phyloP scores from a whole-genome alignment of 1,140 invertebrate genomes.

The Cherax quadricarinatus region DNA sequence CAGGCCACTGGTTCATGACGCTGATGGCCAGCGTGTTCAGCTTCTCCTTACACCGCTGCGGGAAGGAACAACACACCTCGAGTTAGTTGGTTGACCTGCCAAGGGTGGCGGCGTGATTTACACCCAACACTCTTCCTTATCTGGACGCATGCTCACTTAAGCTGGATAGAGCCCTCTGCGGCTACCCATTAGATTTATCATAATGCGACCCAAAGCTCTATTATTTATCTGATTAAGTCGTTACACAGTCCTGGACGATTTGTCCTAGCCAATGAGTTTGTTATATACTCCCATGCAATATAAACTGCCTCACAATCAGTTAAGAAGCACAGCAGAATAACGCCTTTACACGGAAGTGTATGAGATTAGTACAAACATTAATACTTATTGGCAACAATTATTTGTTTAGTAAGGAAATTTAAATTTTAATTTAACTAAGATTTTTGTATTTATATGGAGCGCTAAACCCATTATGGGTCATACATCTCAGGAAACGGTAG shows the following conservation, averaged over 20 bases:
- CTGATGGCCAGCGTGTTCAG: slow-evolving; percentile 95
- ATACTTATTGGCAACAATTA: too few relatives aligned
- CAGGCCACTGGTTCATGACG: slow-evolving; percentile 98
- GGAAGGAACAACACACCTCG: slow-evolving; percentile 73
- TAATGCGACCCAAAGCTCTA: not conserved
- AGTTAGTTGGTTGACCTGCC: not conserved
- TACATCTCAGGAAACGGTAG: too few relatives aligned
- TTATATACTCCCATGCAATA: too few relatives aligned
- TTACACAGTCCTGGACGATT: not conserved
- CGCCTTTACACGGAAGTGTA: too few relatives aligned
- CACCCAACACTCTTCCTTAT: not conserved
- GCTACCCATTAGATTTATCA: not conserved
- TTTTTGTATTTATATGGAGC: too few relatives aligned
- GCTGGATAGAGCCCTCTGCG: not conserved
- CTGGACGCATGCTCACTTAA: not conserved
- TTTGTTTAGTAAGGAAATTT: too few relatives aligned
- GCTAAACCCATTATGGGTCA: too few relatives aligned
- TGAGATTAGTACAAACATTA: too few relatives aligned
- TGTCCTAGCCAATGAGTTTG: too few relatives aligned
- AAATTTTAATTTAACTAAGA: too few relatives aligned
- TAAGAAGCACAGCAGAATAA: too few relatives aligned
- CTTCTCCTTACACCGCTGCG: slow-evolving; percentile 96
- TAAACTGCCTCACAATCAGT: too few relatives aligned
- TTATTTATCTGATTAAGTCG: not conserved
- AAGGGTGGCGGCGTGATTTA: not conserved